phyloP scores from a whole-genome alignment of 2,113 vertebrate species.

The Haplotaxodon microlepis region DNA sequence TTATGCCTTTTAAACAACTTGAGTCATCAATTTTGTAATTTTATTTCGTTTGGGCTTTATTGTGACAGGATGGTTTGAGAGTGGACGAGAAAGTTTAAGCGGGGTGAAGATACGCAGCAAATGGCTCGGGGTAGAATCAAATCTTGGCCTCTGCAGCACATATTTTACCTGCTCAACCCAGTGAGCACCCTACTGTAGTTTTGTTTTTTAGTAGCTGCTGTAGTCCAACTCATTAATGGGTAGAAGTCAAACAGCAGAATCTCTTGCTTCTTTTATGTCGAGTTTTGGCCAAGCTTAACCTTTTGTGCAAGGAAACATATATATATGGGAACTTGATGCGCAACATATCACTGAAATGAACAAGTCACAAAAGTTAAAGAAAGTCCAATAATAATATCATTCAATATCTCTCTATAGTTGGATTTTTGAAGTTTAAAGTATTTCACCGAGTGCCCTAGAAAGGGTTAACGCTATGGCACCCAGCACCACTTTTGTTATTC shows the following conservation, averaged over 20 bases:
- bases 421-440: not conserved
- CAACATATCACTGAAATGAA: not conserved
- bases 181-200: not conserved
- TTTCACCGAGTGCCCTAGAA: not conserved
- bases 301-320: not conserved
- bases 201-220: not conserved
- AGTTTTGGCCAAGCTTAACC: not conserved
- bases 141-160: not conserved
- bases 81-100: not conserved
- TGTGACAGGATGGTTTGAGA: not conserved
- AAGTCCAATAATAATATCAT: not conserved
- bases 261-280: not conserved
- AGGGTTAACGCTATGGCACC: not conserved
- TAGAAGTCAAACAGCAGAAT: not conserved
- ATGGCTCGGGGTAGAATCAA: not conserved
- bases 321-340: not conserved
- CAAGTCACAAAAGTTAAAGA: not conserved
- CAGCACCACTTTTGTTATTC: not conserved
- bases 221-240: not conserved
- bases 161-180: not conserved
- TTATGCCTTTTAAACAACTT: not conserved
- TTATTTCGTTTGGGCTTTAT: not conserved
- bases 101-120: not conserved
- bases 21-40: not conserved
- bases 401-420: not conserved